These are phyloP conservation scores for Bombus breviceps DNA, from an alignment of 1,140 invertebrate species.

Conservation along the genomic window DNA sequence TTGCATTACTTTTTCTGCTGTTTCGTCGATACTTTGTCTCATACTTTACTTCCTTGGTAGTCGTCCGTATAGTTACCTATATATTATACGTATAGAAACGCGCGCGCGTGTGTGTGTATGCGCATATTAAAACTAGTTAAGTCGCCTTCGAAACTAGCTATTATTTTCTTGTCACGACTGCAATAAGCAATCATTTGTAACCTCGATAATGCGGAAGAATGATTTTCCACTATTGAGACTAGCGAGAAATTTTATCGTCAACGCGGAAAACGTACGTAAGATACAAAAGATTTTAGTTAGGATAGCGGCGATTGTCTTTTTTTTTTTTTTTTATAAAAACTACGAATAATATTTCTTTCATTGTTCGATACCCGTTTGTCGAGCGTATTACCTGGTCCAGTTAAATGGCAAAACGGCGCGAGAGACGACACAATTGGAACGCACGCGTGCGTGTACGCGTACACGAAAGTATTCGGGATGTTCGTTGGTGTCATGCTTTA, in stretches of 20 bases:
- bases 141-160: background rate
- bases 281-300: background rate
- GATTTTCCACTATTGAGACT: background rate
- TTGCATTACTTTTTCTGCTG: background rate
- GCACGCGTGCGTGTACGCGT: background rate
- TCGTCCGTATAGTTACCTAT: background rate
- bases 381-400: background rate
- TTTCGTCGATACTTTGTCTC: background rate
- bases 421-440: background rate
- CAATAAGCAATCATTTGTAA: background rate
- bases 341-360: background rate
- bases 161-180: background rate
- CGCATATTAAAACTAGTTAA: background rate
- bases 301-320: background rate
- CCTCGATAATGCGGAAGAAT: background rate
- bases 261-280: background rate
- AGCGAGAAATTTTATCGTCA: background rate
- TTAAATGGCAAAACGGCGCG: background rate
- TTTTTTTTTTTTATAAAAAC: background rate
- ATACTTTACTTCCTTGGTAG: background rate
- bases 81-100: no score
- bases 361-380: background rate
- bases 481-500: slow-evolving; percentile 24
- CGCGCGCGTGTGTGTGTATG: no score
- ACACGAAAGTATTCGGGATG: slow-evolving; percentile 2